Evolutionary conservation across 1,140 invertebrate genomes (phyloP), one percentile per base, ranked within the genome.

Genomic region (Limonius californicus): DNA sequence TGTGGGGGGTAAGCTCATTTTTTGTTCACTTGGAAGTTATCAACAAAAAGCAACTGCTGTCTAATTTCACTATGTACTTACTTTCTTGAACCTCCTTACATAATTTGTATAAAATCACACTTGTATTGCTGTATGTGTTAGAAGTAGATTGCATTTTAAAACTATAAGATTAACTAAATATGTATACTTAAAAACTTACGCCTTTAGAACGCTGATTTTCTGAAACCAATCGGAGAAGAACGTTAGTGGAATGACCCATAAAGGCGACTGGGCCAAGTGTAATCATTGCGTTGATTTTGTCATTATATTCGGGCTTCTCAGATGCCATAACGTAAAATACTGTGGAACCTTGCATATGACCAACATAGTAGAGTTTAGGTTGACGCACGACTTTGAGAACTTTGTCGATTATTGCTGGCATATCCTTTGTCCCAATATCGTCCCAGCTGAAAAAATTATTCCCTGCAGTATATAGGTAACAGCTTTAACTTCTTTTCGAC

Each of bases 371-470:
- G 0, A 91, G 18, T 53, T 84, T 79, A 2, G 74, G 54, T 6
- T 79, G 69, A 0, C 77, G 75, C 0, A 85, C 89, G 11, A 72
- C 68, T 0, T 80, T 67, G 1, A 89, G 66, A 3, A 88, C 79
- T 61, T 82, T 82, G 66, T 89, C 82, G 15, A 92, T 81, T 70
- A 85, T 82, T 0, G 88, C 84, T 21, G 89, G 86, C 15, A 89
- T 62, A 71, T 92, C 90, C 64, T 84, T 83, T 4, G 73, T 68
- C 4, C 83, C 86, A 80, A 87, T 86, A 72, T 90, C 84, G 67
- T 88, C 82, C 71, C 79, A 84, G 60, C 84, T 87, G 70, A 43
- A 14, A 14, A n/a, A n/a, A n/a, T n/a, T n/a, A n/a, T n/a, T n/a
- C n/a, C n/a, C n/a, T n/a, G n/a, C n/a, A n/a, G n/a, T n/a, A n/a